Conservation (phyloP, 1,140 invertebrate genomes). For the Hirudo medicinalis region DNA sequence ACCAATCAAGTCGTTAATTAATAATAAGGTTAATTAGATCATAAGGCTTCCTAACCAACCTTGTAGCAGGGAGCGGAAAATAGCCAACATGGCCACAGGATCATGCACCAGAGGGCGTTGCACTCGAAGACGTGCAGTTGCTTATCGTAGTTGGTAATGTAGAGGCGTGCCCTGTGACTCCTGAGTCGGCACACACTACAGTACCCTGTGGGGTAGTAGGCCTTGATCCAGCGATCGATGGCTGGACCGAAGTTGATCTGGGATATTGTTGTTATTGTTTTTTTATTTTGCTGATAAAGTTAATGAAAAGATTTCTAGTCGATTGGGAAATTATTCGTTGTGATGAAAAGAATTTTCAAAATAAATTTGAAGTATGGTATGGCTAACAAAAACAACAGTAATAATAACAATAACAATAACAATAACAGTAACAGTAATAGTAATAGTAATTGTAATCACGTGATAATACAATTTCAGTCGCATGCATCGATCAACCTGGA, state of each 20-base stretch:
- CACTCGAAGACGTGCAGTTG: conserved; percentile 23
- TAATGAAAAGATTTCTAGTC: no score
- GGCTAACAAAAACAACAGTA: neutral
- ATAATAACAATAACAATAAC: neutral
- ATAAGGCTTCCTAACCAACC: conserved; percentile 4
- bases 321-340: no score
- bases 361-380: neutral
- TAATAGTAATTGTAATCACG: no score
- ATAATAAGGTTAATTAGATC: neutral
- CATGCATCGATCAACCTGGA: conserved; percentile 17
- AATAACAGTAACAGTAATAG: no score
- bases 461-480: no score
- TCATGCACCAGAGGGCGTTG: conserved; percentile 22
- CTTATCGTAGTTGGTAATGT: conserved; percentile 24
- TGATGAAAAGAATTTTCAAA: no score
- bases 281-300: no score
- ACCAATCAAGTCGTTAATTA: neutral
- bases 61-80: conserved; percentile 25
- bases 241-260: conserved; percentile 23
- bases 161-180: conserved; percentile 22
- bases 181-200: conserved; percentile 19
- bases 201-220: conserved; percentile 18
- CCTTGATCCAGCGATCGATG: conserved; percentile 21
- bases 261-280: no score
- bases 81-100: conserved; percentile 22